Percentiles rank a stretch among this genome's conserved stretches.
These are phyloP conservation scores for Morpho helenor DNA, from an alignment of 2,888 invertebrate species.

Conservation along the genomic window DNA sequence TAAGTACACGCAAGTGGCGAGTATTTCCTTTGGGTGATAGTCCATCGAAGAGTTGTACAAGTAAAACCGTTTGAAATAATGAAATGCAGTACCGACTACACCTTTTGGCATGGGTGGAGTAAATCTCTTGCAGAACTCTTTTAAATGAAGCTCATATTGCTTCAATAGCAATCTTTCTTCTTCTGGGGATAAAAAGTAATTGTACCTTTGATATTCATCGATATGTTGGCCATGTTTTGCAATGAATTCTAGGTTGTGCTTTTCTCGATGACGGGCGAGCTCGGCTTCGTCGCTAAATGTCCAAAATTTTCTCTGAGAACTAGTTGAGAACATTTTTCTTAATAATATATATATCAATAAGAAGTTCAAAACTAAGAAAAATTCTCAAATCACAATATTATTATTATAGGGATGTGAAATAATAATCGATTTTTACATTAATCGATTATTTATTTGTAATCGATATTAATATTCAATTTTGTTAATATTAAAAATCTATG, in stretches of 20 bases:
- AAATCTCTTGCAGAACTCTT: conserved; percentile 95
- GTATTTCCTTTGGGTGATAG: conserved; percentile 97
- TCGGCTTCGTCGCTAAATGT: conserved; percentile 92
- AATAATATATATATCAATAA: no score
- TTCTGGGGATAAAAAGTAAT: conserved; percentile 87
- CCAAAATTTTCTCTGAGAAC: conserved; percentile 95
- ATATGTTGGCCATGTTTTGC: conserved; percentile 82
- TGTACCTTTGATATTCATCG: conserved; percentile 78
- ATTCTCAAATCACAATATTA: no score
- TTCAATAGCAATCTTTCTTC: conserved; percentile 91
- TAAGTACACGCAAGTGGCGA: conserved; percentile 96
- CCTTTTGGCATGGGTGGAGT: conserved; percentile 96
- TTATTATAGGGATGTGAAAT: no score
- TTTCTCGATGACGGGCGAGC: conserved; percentile 84
- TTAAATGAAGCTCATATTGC: conserved; percentile 91
- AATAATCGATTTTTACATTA: no score
- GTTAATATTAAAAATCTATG: no score
- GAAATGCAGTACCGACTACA: conserved; percentile 94
- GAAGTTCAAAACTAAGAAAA: no score
- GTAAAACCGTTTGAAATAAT: conserved; percentile 98
- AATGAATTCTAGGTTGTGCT: conserved; percentile 89
- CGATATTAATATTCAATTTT: no score
- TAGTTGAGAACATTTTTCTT: conserved; percentile 90
- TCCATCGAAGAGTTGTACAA: conserved; percentile 98
- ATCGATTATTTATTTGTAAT: no score